Evolutionary conservation across 2,888 invertebrate species (phyloP), one percentile per base, ranked within the genome.

Genomic region (Anagyrus pseudococci): DNA sequence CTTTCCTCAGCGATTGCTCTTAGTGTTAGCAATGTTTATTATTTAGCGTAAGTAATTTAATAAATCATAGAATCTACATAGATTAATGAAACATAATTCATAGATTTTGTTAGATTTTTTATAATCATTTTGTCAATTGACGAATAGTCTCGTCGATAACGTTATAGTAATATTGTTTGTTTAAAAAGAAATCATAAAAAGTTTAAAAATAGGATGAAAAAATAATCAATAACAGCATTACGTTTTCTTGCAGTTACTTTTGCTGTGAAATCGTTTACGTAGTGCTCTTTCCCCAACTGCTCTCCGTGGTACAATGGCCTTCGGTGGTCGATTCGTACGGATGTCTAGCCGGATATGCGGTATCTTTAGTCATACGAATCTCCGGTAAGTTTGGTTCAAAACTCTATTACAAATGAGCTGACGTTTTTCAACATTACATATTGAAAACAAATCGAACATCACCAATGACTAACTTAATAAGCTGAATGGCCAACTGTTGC

Each of bases 221-320:
- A 10, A 47, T 7, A 25, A 47, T 25, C 4, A 2, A n/a, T 22
- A 2, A 46, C 23, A 25, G 23, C 4, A 23, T 23, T 8, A 6
- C n/a, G 33, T n/a, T n/a, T 61, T 19, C 55, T 75, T 74, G 15
- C 68, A 84, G 84, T 71, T 87, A 85, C 75, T 81, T 91, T 67
- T 89, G 88, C 75, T 86, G 88, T 23, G 90, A 90, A 75, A 81
- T 90, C 58, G 88, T 90, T 67, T 90, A 88, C 79, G 89, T 90
- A 62, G 85, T 90, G 62, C 83, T 90, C 37, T 90, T 90, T 75
- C 90, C 90, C 0, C 90, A 90, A 80, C 83, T 90, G 15, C 79
- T 89, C 40, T 85, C 87, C 56, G 88, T 89, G 26, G 84, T 90
- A 41, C 88, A 89, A 77, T 84, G 87, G 80, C 82, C 84, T n/a